Evolutionary conservation across 2,888 invertebrate genomes (phyloP).

Genomic region (Tubulanus polymorphus): DNA sequence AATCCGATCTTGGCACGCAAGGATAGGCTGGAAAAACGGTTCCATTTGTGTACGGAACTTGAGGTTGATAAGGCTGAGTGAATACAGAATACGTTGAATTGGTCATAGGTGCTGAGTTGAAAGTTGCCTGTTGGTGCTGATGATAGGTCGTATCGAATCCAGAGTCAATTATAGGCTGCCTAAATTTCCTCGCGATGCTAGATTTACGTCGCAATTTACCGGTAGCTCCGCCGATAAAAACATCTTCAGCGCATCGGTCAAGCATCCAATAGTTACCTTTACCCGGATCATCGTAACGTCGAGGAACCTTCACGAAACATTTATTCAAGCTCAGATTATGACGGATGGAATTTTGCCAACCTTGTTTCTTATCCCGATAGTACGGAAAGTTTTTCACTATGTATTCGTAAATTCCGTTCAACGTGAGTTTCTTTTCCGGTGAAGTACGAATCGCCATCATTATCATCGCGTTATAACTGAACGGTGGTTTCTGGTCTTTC

Average conservation of each 20-base stretch:
- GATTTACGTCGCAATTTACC: slow-evolving; percentile 89
- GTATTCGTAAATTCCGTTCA: slow-evolving; percentile 97
- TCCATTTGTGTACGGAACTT: slow-evolving; percentile 31
- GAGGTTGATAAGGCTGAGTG: slow-evolving; percentile 5
- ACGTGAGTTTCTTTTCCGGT: slow-evolving; percentile 85
- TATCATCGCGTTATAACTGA: slow-evolving; percentile 97
- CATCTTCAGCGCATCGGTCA: slow-evolving; percentile 94
- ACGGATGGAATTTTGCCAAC: slow-evolving; percentile 98
- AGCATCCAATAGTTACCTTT: slow-evolving; percentile 99
- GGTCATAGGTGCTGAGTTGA: slow-evolving; percentile 13
- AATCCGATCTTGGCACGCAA: slow-evolving; percentile 37
- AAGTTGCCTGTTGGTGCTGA: slow-evolving; percentile 22
- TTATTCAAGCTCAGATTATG: slow-evolving; percentile 97
- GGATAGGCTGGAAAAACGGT: neutral
- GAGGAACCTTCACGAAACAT: slow-evolving; percentile 81
- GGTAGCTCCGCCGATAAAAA: slow-evolving; percentile 96
- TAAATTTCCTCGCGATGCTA: slow-evolving; percentile 76
- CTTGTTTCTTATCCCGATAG: slow-evolving; percentile 95
- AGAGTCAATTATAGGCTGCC: slow-evolving; percentile 53
- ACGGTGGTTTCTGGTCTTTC: slow-evolving; percentile 81
- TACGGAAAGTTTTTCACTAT: slow-evolving; percentile 98
- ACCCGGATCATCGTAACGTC: slow-evolving; percentile 98
- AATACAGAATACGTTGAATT: neutral
- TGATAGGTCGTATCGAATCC: slow-evolving; percentile 25
- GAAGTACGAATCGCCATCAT: slow-evolving; percentile 99